Evolutionary conservation across 2,888 invertebrate genomes (phyloP).

Genomic region (Leistus spinibarbis): DNA sequence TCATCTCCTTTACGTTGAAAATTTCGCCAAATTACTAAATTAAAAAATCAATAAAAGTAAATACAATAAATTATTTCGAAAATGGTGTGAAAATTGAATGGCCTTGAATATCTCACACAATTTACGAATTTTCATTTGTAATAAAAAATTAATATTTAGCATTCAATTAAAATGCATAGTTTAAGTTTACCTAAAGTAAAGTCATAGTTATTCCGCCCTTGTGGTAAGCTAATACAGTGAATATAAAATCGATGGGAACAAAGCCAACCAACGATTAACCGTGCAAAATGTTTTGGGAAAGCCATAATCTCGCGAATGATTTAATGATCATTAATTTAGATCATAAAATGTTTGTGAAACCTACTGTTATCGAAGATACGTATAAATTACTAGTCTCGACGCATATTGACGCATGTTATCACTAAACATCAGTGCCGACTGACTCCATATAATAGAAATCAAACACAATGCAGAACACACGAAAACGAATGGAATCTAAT

Average conservation of each 20-base stretch:
- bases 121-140: too few relatives aligned
- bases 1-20: too few relatives aligned
- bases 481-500: not conserved
- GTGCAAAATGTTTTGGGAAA: not conserved
- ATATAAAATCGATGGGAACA: not conserved
- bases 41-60: too few relatives aligned
- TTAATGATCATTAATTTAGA: conserved; percentile 15
- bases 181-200: too few relatives aligned
- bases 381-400: not conserved
- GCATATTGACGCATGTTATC: not conserved
- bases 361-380: not conserved
- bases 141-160: too few relatives aligned
- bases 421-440: not conserved
- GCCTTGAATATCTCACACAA: too few relatives aligned
- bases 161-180: too few relatives aligned
- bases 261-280: not conserved
- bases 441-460: not conserved
- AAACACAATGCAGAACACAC: not conserved
- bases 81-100: too few relatives aligned
- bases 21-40: too few relatives aligned
- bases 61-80: too few relatives aligned
- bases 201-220: not conserved
- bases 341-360: conserved; percentile 8
- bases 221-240: not conserved
- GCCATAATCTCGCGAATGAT: conserved; percentile 3